Evolutionary conservation across 2,888 invertebrate species (phyloP), one percentile per base, ranked within the genome.

Genomic region (Crocallis elinguaria): DNA sequence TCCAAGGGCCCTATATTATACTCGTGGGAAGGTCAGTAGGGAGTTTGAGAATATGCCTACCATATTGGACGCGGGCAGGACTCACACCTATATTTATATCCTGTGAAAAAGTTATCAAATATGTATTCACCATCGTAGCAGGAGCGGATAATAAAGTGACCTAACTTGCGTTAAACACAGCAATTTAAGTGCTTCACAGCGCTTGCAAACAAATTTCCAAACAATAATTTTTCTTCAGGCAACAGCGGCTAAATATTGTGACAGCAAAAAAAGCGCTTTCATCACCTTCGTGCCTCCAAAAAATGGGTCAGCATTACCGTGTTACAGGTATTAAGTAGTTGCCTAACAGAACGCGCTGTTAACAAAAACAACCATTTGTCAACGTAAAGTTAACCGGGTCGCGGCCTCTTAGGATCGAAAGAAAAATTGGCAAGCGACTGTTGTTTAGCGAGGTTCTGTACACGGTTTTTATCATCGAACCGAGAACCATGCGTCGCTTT

Each of bases 381-480:
- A 53, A 41, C 38, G 51, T 51, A 49, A 50, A 32, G 42, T 46
- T 21, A 60, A 58, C 53, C 58, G 37, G 62, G 62, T 60, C 62
- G 51, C 46, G 57, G 42, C 62, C 60, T 60, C 38, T 59, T 39
- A 51, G 14, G 32, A 37, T 29, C 42, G n/a, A 29, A 12, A 51
- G 53, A 44, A 52, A 54, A 59, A 55, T 54, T 51, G 49, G 45
- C 38, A 21, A 44, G 32, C n/a, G 21, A 42, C 23, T 33, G 6
- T 29, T 30, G 42, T 42, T 14, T 14, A 25, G 32, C 35, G 6
- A 8, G 39, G 35, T 36, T 30, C 14, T 7, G 35, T 19, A 36
- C n/a, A 14, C 14, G 17, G 12, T 38, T n/a, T 16, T 30, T 17
- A 4, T 6, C n/a, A 13, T 2, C n/a, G 16, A 13, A 13, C n/a